A percentile compares a stretch with the other conserved stretches of the same genome.
Conservation (phyloP, 2,797 vertebrate species). For the Brachyrhaphis roseni region DNA sequence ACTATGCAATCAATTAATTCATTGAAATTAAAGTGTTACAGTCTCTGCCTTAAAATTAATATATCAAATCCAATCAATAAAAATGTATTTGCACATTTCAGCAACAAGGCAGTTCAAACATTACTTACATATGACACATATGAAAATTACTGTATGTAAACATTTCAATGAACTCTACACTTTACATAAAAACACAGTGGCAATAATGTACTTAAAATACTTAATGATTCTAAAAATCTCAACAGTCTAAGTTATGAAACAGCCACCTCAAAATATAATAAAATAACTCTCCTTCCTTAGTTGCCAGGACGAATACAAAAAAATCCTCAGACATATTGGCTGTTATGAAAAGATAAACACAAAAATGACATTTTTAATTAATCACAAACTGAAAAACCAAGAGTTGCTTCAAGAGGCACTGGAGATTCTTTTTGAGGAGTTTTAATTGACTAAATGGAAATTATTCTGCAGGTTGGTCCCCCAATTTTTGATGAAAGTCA, state of each 20-base stretch:
- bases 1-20: too few relatives aligned
- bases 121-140: not conserved
- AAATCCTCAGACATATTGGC: not conserved
- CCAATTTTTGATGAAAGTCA: slow-evolving; percentile 15
- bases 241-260: too few relatives aligned
- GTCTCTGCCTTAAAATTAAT: too few relatives aligned
- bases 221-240: not conserved
- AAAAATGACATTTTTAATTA: not conserved
- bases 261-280: not conserved
- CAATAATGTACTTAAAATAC: too few relatives aligned
- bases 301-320: not conserved
- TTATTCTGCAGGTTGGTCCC: slow-evolving; percentile 1
- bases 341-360: not conserved
- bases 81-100: too few relatives aligned
- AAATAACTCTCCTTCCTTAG: not conserved
- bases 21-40: too few relatives aligned
- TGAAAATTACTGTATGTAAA: not conserved
- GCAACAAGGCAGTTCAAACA: too few relatives aligned
- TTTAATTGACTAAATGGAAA: slow-evolving; percentile 20
- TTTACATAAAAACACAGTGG: not conserved
- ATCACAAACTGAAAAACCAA: not conserved
- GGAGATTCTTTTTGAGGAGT: slow-evolving; percentile 2
- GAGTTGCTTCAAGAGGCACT: not conserved
- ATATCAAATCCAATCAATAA: too few relatives aligned
- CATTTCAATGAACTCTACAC: not conserved